A percentile compares a stretch with the other conserved stretches of the same genome.
phyloP scores from a whole-genome alignment of 2,888 invertebrate species.

The Augochlorella aurata region DNA sequence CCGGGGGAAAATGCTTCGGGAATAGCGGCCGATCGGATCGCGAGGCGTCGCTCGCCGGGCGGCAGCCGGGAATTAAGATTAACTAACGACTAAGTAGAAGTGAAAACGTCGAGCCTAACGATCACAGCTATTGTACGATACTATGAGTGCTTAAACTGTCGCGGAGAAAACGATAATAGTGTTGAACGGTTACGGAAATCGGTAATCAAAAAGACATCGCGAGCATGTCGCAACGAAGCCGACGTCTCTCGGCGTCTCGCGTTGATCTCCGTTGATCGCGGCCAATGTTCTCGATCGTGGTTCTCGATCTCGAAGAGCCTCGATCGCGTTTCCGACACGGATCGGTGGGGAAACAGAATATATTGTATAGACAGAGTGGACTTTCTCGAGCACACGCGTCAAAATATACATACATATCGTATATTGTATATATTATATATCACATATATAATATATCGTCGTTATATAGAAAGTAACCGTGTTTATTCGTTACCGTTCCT shows the following conservation, averaged over 20 bases:
- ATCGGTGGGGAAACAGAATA: slow-evolving; percentile 48
- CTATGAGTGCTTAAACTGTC: slow-evolving; percentile 57
- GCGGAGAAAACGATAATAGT: slow-evolving; percentile 50
- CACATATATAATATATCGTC: slow-evolving; percentile 56
- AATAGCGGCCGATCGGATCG: slow-evolving; percentile 1
- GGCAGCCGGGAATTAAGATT: slow-evolving; percentile 57
- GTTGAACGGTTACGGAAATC: slow-evolving; percentile 39
- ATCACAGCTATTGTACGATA: slow-evolving; percentile 80
- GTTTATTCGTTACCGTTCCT: slow-evolving; percentile 13
- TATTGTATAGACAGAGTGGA: neutral
- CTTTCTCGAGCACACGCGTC: slow-evolving; percentile 36
- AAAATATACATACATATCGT: slow-evolving; percentile 56
- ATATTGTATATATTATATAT: slow-evolving; percentile 55
- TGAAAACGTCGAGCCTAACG: slow-evolving; percentile 74
- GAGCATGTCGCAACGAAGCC: slow-evolving; percentile 32
- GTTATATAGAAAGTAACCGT: slow-evolving; percentile 59
- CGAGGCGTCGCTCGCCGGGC: slow-evolving; percentile 24
- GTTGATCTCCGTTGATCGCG: slow-evolving; percentile 21
- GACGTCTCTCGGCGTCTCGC: slow-evolving; percentile 9
- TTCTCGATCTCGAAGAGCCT: slow-evolving; percentile 19
- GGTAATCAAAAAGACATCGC: slow-evolving; percentile 38
- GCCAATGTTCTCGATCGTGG: slow-evolving; percentile 7
- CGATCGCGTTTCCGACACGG: slow-evolving; percentile 29
- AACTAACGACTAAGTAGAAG: slow-evolving; percentile 67
- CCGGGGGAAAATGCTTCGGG: neutral